Percentiles rank a stretch among this genome's conserved stretches.
These are phyloP conservation scores for Hyposmocoma kahamanoa DNA, from an alignment of 1,140 invertebrate species.

Conservation along the genomic window DNA sequence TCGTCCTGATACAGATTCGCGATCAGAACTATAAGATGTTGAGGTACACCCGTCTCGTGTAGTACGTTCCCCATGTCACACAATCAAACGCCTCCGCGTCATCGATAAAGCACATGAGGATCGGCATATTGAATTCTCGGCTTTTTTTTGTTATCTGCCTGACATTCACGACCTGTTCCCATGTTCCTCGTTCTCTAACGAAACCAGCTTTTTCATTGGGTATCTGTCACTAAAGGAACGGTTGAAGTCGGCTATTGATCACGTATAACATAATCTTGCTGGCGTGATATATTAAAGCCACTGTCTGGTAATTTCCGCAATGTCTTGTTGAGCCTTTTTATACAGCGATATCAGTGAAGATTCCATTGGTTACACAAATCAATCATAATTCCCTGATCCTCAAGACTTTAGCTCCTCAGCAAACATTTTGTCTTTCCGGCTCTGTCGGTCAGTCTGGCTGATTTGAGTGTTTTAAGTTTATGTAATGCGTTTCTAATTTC, in stretches of 20 bases:
- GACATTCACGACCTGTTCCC: not conserved
- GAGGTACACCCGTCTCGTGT: not conserved
- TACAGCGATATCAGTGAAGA: no score
- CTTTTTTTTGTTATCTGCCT: not conserved
- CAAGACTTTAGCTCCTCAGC: no score
- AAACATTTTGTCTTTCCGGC: no score
- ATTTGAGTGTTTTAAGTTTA: no score
- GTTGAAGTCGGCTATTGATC: conserved; percentile 9
- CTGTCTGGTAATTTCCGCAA: conserved; percentile 3
- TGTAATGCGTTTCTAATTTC: no score
- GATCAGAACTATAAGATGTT: not conserved
- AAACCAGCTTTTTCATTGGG: not conserved
- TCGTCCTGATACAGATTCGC: not conserved
- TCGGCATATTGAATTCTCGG: not conserved
- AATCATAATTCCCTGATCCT: no score
- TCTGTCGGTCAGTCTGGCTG: no score
- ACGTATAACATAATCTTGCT: conserved; percentile 18
- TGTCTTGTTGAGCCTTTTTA: not conserved
- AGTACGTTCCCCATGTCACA: not conserved
- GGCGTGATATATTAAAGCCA: conserved; percentile 2
- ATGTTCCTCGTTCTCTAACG: not conserved
- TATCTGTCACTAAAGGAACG: not conserved
- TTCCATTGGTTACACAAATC: no score
- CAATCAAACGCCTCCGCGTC: not conserved
- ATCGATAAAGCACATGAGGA: not conserved